Percentiles rank a stretch among this genome's conserved stretches.
These are phyloP conservation scores for Pantherophis alleghaniensis DNA, from an alignment of 2,797 vertebrate genomes.

Conservation along the genomic window DNA sequence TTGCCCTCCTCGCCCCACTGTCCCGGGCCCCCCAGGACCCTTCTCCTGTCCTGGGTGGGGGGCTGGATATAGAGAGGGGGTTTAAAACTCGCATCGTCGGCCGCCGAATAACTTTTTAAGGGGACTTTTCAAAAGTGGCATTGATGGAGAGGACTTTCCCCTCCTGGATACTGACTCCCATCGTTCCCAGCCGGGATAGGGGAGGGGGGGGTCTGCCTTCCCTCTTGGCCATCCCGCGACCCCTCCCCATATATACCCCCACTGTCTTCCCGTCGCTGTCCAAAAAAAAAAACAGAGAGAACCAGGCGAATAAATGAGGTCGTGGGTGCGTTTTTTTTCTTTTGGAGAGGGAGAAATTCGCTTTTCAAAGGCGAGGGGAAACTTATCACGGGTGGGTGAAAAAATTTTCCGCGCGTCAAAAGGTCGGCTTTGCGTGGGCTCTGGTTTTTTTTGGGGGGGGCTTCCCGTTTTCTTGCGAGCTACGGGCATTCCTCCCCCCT, in stretches of 20 bases:
- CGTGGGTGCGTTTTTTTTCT: not conserved
- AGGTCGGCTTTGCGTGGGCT: not conserved
- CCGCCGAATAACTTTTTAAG: fast-evolving
- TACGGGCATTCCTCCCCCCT: too few relatives aligned
- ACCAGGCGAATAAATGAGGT: not conserved
- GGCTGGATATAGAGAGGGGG: not conserved
- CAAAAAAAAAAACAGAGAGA: too few relatives aligned
- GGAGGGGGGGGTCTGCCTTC: not conserved
- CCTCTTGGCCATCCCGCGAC: not conserved
- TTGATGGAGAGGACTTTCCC: not conserved
- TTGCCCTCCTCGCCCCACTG: not conserved
- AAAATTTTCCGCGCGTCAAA: not conserved
- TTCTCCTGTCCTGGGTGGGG: not conserved
- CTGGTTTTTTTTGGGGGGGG: not conserved
- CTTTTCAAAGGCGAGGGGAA: not conserved
- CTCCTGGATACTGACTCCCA: not conserved
- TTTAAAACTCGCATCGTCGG: not conserved
- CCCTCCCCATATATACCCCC: not conserved
- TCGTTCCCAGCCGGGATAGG: not conserved
- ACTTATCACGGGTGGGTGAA: not conserved
- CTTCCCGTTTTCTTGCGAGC: too few relatives aligned
- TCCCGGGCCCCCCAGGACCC: not conserved
- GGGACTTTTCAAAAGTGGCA: not conserved
- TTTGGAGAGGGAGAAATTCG: not conserved
- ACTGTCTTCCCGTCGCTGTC: not conserved